Base-by-base conservation (phyloP, 2,888 invertebrate species). In the Rhingia rostrata region DNA sequence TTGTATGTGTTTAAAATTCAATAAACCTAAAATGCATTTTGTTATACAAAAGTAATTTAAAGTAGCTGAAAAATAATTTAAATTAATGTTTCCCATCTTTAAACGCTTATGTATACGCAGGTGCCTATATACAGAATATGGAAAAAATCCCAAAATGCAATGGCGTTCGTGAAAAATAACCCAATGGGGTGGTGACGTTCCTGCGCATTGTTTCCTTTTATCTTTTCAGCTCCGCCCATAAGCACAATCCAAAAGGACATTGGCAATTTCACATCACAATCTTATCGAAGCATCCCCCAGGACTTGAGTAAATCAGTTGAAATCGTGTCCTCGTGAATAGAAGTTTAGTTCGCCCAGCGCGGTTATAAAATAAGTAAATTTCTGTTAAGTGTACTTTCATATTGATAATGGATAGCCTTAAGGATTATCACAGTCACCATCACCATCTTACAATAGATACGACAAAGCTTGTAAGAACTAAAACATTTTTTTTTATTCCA, bases 401-500 rank as follows among this genome's bases (percentile, higher is more conserved):
- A 32, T 51, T 22, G 39, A 66, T 2, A 49, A 86, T 86, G 86
- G 79, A 86, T 32, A 66, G 63, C n/a, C 49, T 86, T 53, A 86
- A 86, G 86, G 86, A 83, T 72, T 86, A 86, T 72, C 86, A 82
- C 54, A 70, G 72, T 70, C 61, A 75, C n/a, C 69, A 74, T 54
- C 80, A 84, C 61, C 82, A 83, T 63, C 83, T 79, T 67, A 74
- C 78, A 69, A 89, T 89, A 88, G 89, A 89, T 87, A 89, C 88
- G 53, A 87, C 88, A 14, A 89, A 89, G 81, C 79, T 89, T 89
- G 90, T 89, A 89, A 89, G 89, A 64, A 43, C 22, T 10, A 39
- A 43, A 60, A 35, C 2, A 33, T 10, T 43, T n/a, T 22, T 22
- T 37, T 45, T 84, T 73, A 58, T 75, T 60, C 39, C 30, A 54